Conservation (phyloP, 2,797 vertebrate species). For the Oryzias sinensis region DNA sequence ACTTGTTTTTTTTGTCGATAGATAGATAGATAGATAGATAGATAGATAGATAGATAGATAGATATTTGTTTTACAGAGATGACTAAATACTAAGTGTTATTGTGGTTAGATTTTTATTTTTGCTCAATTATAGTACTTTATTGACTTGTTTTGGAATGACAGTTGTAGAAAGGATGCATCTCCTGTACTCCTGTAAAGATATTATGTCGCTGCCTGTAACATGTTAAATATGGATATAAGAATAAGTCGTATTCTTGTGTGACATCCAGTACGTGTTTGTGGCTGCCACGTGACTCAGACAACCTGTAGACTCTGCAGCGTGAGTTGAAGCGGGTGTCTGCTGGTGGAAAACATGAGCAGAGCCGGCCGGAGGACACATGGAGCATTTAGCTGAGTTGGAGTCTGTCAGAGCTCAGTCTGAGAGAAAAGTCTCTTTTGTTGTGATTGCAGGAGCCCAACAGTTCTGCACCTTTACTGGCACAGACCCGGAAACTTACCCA, state of each 20-base stretch:
- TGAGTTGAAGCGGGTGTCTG: constrained; percentile 1
- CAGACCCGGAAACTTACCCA: constrained; percentile 83
- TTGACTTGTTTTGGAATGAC: neutral
- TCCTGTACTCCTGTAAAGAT: neutral
- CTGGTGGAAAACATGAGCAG: constrained; percentile 5
- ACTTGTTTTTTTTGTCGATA: no score
- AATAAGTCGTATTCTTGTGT: constrained; percentile 7
- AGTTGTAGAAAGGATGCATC: neutral
- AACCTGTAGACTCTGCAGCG: neutral
- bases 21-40: no score
- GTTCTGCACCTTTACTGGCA: constrained; percentile 83
- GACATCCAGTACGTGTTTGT: neutral
- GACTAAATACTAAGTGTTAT: neutral
- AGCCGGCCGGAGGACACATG: neutral
- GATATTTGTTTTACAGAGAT: no score
- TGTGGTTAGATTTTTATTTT: no score
- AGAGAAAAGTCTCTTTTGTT: constrained; percentile 5
- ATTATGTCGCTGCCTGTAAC: neutral
- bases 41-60: no score
- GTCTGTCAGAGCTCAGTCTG: neutral
- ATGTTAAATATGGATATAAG: no score
- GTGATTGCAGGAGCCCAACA: constrained; percentile 62
- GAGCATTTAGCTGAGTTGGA: neutral
- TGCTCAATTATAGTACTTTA: neutral
- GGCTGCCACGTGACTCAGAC: constrained; percentile 17